phyloP scores from a whole-genome alignment of 1,140 invertebrate species.

The Luehdorfia chinensis region DNA sequence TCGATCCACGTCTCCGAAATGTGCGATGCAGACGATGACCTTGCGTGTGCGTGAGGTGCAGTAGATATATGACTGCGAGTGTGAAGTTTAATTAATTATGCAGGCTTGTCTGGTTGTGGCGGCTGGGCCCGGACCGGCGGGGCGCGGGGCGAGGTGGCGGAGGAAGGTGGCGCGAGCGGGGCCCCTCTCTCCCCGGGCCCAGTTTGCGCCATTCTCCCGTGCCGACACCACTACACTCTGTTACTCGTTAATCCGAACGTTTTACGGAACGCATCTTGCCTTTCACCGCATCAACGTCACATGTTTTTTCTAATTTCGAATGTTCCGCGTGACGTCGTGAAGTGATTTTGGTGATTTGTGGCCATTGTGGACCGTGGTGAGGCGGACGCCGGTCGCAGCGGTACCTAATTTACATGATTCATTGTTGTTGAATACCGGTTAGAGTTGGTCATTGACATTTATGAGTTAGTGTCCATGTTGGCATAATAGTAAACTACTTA shows the following conservation, averaged over 20 bases:
- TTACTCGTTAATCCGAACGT: slow-evolving; percentile 58
- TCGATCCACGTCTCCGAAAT: slow-evolving; percentile 18
- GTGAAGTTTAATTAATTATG: slow-evolving; percentile 71
- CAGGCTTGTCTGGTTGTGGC: slow-evolving; percentile 68
- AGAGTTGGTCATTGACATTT: slow-evolving; percentile 41
- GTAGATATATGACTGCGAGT: slow-evolving; percentile 37
- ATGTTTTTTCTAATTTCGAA: slow-evolving; percentile 48
- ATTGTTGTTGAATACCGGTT: slow-evolving; percentile 45
- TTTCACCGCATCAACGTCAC: slow-evolving; percentile 68
- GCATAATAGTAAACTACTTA: background rate
- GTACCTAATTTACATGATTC: slow-evolving; percentile 45
- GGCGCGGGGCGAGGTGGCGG: slow-evolving; percentile 19
- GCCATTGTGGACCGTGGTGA: slow-evolving; percentile 45
- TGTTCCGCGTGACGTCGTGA: slow-evolving; percentile 60
- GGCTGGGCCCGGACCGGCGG: slow-evolving; percentile 37
- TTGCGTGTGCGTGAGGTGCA: slow-evolving; percentile 64
- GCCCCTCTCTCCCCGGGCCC: slow-evolving; percentile 40
- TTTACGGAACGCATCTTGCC: slow-evolving; percentile 64
- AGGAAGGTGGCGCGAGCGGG: slow-evolving; percentile 20
- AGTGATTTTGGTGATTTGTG: slow-evolving; percentile 71
- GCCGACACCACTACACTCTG: slow-evolving; percentile 60
- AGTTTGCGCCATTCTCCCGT: slow-evolving; percentile 71
- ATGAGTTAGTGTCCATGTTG: slow-evolving; percentile 21
- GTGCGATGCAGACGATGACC: slow-evolving; percentile 60
- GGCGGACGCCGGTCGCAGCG: slow-evolving; percentile 27